Percentiles rank a stretch among this genome's conserved stretches.
phyloP scores from a whole-genome alignment of 1,140 invertebrate genomes.

The Drosophila micromelanica region DNA sequence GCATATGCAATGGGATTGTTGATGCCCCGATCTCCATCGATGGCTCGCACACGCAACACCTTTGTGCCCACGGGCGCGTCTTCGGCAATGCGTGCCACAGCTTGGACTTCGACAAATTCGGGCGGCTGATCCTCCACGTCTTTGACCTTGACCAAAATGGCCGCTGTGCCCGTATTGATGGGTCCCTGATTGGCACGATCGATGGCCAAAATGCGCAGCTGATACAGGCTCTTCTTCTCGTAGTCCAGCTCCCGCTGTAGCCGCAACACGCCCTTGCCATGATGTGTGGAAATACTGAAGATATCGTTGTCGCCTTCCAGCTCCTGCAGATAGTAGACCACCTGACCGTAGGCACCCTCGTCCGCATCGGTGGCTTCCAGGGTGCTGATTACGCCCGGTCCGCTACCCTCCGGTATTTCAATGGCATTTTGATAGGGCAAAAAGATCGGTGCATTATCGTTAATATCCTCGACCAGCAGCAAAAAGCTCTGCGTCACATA shows the following conservation, averaged over 20 bases:
- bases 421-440: constrained; percentile 93
- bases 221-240: constrained; percentile 94
- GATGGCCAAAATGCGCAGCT: constrained; percentile 92
- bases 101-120: constrained; percentile 93
- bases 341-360: constrained; percentile 96
- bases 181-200: constrained; percentile 91
- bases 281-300: constrained; percentile 93
- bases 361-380: constrained; percentile 95
- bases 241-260: constrained; percentile 93
- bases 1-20: constrained; percentile 95
- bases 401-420: constrained; percentile 91
- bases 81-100: constrained; percentile 94
- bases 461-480: constrained; percentile 95
- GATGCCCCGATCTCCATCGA: constrained; percentile 96
- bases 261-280: constrained; percentile 94
- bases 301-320: constrained; percentile 91
- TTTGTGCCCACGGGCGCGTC: constrained; percentile 92
- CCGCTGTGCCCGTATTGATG: constrained; percentile 93
- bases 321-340: constrained; percentile 90
- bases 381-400: constrained; percentile 90
- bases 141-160: constrained; percentile 93
- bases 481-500: constrained; percentile 95
- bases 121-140: constrained; percentile 96
- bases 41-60: constrained; percentile 94
- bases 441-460: constrained; percentile 95